Conservation (phyloP, 1,140 invertebrate species). For the Drosophila navojoa region DNA sequence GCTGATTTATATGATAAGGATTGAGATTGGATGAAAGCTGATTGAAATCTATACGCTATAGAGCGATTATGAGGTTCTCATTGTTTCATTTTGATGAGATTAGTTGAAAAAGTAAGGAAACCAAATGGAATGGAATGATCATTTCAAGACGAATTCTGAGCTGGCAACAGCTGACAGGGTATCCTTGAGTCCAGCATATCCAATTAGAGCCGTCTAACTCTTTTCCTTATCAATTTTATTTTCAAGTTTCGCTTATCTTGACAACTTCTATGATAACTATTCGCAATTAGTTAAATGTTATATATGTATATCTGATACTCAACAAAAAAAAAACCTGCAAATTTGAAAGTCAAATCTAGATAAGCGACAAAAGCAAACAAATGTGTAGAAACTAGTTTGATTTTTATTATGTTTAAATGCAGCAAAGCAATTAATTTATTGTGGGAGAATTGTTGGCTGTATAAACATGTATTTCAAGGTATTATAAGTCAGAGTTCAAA, state of each 20-base stretch:
- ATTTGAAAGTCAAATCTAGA: slow-evolving; percentile 16
- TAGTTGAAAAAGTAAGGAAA: too few relatives aligned
- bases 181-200: too few relatives aligned
- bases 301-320: slow-evolving; percentile 12
- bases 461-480: not conserved
- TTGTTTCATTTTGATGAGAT: too few relatives aligned
- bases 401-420: not conserved
- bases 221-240: not conserved
- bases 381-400: slow-evolving; percentile 29
- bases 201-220: not conserved
- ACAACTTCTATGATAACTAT: slow-evolving; percentile 16
- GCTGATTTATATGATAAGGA: too few relatives aligned
- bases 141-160: too few relatives aligned
- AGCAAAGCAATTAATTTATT: not conserved
- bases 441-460: not conserved
- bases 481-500: not conserved
- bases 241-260: slow-evolving; percentile 24
- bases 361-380: slow-evolving; percentile 27
- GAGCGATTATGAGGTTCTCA: too few relatives aligned
- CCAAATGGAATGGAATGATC: too few relatives aligned
- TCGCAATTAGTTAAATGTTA: slow-evolving; percentile 28
- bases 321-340: slow-evolving; percentile 17
- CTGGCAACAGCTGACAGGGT: too few relatives aligned
- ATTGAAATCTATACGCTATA: too few relatives aligned
- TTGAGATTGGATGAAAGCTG: too few relatives aligned